Base-by-base conservation (phyloP, 2,888 invertebrate species). In the Mycalesis mineus region DNA sequence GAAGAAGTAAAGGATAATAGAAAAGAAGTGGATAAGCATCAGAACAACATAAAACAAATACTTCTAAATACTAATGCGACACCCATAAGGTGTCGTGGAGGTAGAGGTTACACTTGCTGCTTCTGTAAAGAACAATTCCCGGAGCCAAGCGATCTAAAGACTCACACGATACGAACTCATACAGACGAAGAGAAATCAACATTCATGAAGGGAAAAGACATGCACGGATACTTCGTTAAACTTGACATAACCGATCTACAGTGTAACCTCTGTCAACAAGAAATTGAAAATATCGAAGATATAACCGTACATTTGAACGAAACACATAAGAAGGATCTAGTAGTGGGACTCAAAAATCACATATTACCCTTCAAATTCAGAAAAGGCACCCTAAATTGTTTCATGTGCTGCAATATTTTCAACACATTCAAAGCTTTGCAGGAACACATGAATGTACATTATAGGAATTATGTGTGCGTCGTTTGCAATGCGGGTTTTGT, bases 1-100 rank as follows among this genome's bases (percentile, higher is more conserved):
- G 37, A 45, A 7, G 11, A 45, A 7, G 11, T 42, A 3, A 53
- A 31, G 31, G 36, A 52, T 22, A 53, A 51, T 33, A 22, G 47
- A 6, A 60, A 60, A 17, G 68, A 71, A 56, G 64, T 73, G 0
- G 63, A 72, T 8, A 73, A 72, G 48, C 81, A 82, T 40, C 73
- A 74, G 7, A 69, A 72, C 15, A 84, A 84, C 55, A 71, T 84
- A 0, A 68, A 70, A 42, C 74, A 75, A 31, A 76, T 84, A 55
- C 58, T 84, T 4, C 60, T 69, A 2, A 67, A 73, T 55, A 78
- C 86, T 0, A 87, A 85, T 45, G 86, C 86, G 0, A 86, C 86
- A 0, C 86, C 86, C 0, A 81, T 86, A 5, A 72, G 77, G 13
- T 72, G 75, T 41, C 72, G 75, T 11, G 74, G 72, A 0, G 78